These are phyloP conservation scores for Bothrops jararaca DNA, from an alignment of 2,113 vertebrate species.

Conservation along the genomic window DNA sequence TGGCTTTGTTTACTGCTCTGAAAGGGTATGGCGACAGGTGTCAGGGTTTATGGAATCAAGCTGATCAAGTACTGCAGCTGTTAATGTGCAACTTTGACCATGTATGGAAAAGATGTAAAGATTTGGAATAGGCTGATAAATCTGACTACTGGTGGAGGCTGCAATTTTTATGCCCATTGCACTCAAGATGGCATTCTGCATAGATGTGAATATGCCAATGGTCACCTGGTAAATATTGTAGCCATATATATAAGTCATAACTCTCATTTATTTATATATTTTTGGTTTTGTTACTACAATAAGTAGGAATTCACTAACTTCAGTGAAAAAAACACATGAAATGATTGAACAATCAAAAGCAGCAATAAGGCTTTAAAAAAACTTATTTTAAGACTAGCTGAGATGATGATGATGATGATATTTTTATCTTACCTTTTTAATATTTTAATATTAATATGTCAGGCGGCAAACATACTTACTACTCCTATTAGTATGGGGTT, in stretches of 20 bases:
- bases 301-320: not conserved
- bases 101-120: slow-evolving; percentile 13
- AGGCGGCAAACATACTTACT: not conserved
- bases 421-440: not conserved
- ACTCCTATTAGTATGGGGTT: not conserved
- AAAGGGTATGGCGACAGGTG: slow-evolving; percentile 5
- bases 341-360: not conserved
- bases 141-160: not conserved
- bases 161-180: not conserved
- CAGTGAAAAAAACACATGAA: not conserved
- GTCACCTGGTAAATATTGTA: not conserved
- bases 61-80: not conserved
- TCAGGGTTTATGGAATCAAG: not conserved
- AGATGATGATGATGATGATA: not conserved
- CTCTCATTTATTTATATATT: not conserved
- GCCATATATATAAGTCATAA: not conserved
- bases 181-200: not conserved
- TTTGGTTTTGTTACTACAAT: not conserved
- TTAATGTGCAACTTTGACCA: not conserved
- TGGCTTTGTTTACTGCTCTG: not conserved
- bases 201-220: not conserved
- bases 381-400: not conserved
- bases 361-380: not conserved
- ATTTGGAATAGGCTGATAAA: not conserved
- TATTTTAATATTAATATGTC: not conserved